A percentile compares a stretch with the other conserved stretches of the same genome.
Evolutionary conservation across 2,888 invertebrate genomes (phyloP).

Genomic region (Cephus rjabovi): DNA sequence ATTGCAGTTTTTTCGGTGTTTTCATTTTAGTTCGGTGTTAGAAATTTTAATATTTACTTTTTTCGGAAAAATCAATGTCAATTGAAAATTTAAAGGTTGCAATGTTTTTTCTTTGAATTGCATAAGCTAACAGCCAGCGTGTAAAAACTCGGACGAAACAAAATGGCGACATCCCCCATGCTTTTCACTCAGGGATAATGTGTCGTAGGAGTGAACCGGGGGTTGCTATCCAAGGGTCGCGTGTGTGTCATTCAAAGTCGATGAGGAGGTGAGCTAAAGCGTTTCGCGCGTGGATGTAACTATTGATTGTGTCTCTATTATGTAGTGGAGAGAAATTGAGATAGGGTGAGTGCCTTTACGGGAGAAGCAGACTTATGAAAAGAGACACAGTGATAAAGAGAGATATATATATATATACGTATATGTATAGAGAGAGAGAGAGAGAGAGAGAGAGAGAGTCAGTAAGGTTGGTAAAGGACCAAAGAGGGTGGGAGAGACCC

Average conservation of each 20-base stretch:
- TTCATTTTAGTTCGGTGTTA: neutral
- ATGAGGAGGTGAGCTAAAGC: conserved; percentile 41
- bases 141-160: conserved; percentile 11
- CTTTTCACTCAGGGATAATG: conserved; percentile 22
- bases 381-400: neutral
- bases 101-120: neutral
- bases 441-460: conserved; percentile 16
- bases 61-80: neutral
- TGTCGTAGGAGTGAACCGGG: conserved; percentile 25
- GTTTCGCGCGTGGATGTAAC: conserved; percentile 41
- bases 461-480: conserved; percentile 1
- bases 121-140: neutral
- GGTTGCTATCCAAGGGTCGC: conserved; percentile 17
- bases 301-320: conserved; percentile 52
- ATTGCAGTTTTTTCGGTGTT: neutral
- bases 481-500: conserved; percentile 29
- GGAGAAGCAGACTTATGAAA: conserved; percentile 5
- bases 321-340: conserved; percentile 31
- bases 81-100: neutral
- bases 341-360: conserved; percentile 16
- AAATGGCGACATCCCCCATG: conserved; percentile 30
- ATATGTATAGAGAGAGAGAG: neutral
- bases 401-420: neutral
- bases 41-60: neutral
- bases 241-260: conserved; percentile 41